Conservation (phyloP, 2,113 vertebrate species). For the Hyperopisus bebe region DNA sequence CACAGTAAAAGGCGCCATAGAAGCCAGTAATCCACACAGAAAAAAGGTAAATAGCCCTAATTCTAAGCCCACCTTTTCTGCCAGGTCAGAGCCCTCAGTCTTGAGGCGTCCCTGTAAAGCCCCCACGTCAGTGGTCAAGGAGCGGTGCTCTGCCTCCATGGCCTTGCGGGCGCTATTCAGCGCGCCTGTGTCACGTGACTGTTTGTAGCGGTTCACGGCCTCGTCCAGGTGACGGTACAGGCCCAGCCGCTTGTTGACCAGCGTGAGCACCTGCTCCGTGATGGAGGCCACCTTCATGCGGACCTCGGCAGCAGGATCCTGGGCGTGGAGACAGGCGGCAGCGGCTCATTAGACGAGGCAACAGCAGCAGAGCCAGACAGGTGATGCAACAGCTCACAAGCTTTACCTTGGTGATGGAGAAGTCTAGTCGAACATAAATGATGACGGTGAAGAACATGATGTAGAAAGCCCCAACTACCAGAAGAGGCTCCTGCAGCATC, state of each 20-base stretch:
- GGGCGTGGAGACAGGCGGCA: not conserved
- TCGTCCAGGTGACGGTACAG: conserved; percentile 95
- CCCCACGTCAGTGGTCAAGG: conserved; percentile 77
- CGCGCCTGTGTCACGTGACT: conserved; percentile 81
- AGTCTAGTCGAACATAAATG: conserved; percentile 90
- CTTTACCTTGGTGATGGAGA: conserved; percentile 94
- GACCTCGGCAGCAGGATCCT: conserved; percentile 96
- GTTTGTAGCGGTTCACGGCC: conserved; percentile 92
- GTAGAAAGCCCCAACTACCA: conserved; percentile 94
- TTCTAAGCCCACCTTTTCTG: conserved; percentile 72
- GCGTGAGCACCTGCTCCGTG: conserved; percentile 90
- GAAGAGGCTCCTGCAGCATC: conserved; percentile 94
- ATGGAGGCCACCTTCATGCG: conserved; percentile 98
- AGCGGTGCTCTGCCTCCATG: conserved; percentile 84
- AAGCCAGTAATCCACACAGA: not conserved
- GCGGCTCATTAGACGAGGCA: not conserved
- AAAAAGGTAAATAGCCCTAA: not conserved
- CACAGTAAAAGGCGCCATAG: not conserved
- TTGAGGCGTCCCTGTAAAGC: conserved; percentile 86
- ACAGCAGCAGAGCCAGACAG: not conserved
- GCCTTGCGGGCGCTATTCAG: conserved; percentile 85
- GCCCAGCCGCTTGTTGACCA: conserved; percentile 91
- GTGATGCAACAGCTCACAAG: too few relatives aligned
- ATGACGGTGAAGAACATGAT: conserved; percentile 97
- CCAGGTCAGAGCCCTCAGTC: conserved; percentile 86